Conservation (phyloP, 2,888 invertebrate species). For the Eretmocerus hayati region DNA sequence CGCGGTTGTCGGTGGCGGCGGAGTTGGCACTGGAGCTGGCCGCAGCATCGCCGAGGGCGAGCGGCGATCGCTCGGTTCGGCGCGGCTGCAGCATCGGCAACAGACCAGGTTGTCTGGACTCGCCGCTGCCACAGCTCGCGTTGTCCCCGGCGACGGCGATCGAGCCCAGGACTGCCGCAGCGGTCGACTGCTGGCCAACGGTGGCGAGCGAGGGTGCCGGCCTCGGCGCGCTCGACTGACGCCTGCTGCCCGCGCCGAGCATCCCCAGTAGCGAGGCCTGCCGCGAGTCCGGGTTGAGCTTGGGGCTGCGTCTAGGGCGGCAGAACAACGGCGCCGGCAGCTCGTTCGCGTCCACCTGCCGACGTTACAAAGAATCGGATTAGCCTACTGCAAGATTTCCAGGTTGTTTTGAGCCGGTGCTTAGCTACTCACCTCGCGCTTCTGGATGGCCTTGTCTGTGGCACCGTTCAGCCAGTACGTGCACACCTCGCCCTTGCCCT, state of each 20-base stretch:
- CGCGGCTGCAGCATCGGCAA: too few relatives aligned
- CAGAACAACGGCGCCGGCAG: constrained; percentile 74
- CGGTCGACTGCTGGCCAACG: constrained; percentile 36
- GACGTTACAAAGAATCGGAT: too few relatives aligned
- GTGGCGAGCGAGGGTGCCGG: too few relatives aligned
- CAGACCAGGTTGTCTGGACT: constrained; percentile 44
- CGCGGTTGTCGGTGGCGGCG: constrained; percentile 28
- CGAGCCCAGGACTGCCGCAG: constrained; percentile 45
- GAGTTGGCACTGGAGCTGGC: constrained; percentile 50
- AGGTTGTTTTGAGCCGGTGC: too few relatives aligned
- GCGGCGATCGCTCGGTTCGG: constrained; percentile 49
- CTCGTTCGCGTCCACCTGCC: constrained; percentile 42
- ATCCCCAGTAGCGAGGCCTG: constrained; percentile 68
- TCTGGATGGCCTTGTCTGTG: constrained; percentile 72
- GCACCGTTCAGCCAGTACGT: constrained; percentile 76
- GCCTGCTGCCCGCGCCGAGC: constrained; percentile 54
- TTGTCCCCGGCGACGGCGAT: too few relatives aligned
- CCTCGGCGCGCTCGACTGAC: constrained; percentile 60
- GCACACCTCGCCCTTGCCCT: constrained; percentile 77
- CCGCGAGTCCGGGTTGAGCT: constrained; percentile 67
- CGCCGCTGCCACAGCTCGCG: constrained; percentile 45
- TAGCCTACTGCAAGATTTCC: too few relatives aligned
- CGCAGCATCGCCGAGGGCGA: constrained; percentile 50
- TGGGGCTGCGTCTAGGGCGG: constrained; percentile 72
- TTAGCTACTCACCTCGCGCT: constrained; percentile 14